phyloP scores from a whole-genome alignment of 2,113 vertebrate species.

The Gnathonemus echidnorhynchus region DNA sequence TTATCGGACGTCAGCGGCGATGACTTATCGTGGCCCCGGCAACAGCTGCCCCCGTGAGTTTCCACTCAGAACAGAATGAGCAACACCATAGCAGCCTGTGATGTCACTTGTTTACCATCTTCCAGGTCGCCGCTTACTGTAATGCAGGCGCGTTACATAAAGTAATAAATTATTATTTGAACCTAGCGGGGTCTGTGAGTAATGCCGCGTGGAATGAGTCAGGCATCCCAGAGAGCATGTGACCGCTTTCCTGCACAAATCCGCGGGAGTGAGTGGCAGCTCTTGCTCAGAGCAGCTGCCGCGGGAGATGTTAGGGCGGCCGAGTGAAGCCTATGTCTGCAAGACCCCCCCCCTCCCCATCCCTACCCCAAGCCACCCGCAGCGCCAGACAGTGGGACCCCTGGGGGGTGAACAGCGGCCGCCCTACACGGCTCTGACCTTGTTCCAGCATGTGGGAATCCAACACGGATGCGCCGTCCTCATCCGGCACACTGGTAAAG shows the following conservation, averaged over 20 bases:
- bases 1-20: conserved; percentile 32
- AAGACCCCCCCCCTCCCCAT: background rate
- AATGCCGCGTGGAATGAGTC: background rate
- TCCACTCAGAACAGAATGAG: background rate
- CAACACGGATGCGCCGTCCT: conserved; percentile 56
- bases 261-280: conserved; percentile 20
- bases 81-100: conserved; percentile 37
- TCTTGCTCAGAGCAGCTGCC: conserved; percentile 38
- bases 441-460: conserved; percentile 67
- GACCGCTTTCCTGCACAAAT: background rate
- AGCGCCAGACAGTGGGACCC: background rate
- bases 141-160: background rate
- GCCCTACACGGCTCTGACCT: conserved; percentile 53
- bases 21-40: conserved; percentile 45
- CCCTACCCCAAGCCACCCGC: background rate
- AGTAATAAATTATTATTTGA: background rate
- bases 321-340: conserved; percentile 29
- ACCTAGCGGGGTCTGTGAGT: background rate
- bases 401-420: fast-evolving
- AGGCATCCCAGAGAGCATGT: background rate
- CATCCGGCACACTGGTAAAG: conserved; percentile 51
- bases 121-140: conserved; percentile 43
- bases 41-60: conserved; percentile 20
- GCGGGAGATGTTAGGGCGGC: conserved; percentile 53
- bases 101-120: conserved; percentile 63